Evolutionary conservation across 2,797 vertebrate genomes (phyloP).

Genomic region (Caiman crocodilus): DNA sequence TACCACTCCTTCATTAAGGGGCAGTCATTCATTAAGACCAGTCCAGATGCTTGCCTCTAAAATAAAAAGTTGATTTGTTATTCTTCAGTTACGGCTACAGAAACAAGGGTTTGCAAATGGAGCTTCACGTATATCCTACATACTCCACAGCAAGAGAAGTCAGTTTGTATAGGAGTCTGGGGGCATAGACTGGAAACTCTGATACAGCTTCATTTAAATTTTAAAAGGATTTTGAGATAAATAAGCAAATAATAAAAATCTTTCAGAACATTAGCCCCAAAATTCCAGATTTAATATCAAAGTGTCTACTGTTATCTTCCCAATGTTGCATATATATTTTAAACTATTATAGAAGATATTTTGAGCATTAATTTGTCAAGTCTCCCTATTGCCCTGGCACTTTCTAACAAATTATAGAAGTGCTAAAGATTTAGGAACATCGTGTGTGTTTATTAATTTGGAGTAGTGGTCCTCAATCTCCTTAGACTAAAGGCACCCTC

Average conservation of each 20-base stretch:
- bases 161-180: not conserved
- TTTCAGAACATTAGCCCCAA: no score
- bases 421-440: not conserved
- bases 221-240: not conserved
- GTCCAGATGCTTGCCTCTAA: not conserved
- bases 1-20: not conserved
- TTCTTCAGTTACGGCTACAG: not conserved
- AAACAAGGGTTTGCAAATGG: not conserved
- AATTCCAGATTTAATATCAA: not conserved
- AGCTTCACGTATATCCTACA: not conserved
- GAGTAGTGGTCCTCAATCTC: no score
- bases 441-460: not conserved
- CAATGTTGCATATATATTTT: not conserved
- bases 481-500: no score
- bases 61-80: not conserved
- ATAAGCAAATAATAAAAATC: not conserved
- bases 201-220: not conserved
- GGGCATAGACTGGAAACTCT: not conserved
- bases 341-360: not conserved
- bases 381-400: not conserved
- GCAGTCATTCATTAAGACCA: not conserved
- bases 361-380: not conserved
- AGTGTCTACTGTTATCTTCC: not conserved
- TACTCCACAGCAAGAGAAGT: not conserved
- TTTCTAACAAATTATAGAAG: not conserved